These are phyloP conservation scores for Caenorhabditis angaria DNA, from an alignment of 2,888 invertebrate species.

Conservation along the genomic window DNA sequence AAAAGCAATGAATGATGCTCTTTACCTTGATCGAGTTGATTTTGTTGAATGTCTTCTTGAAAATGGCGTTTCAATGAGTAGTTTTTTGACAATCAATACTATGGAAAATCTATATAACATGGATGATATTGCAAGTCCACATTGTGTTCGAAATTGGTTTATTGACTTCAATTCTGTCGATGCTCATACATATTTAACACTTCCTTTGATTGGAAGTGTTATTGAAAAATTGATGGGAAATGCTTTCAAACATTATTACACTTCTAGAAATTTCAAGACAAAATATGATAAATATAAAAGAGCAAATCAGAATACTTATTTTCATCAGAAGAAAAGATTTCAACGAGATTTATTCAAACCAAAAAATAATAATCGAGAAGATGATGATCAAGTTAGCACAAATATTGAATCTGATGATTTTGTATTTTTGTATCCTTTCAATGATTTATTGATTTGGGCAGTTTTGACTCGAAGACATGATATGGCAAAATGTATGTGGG, in stretches of 20 bases:
- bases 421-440: conserved; percentile 81
- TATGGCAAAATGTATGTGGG: conserved; percentile 96
- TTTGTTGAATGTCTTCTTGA: conserved; percentile 95
- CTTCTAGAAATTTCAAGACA: conserved; percentile 84
- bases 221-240: conserved; percentile 98
- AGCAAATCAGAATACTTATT: conserved; percentile 29
- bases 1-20: conserved; percentile 97
- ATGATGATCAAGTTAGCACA: conserved; percentile 8
- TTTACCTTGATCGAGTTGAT: conserved; percentile 80
- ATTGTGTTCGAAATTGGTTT: conserved; percentile 73
- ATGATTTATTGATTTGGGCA: conserved; percentile 92
- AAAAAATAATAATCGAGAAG: conserved; percentile 30
- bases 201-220: conserved; percentile 83
- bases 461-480: conserved; percentile 94
- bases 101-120: conserved; percentile 94
- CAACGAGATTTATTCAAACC: conserved; percentile 34
- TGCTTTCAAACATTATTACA: conserved; percentile 93
- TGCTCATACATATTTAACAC: conserved; percentile 47
- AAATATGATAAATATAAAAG: conserved; percentile 73
- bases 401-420: conserved; percentile 17
- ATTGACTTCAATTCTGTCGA: conserved; percentile 88
- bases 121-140: conserved; percentile 35
- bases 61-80: conserved; percentile 98
- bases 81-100: conserved; percentile 93
- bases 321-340: conserved; percentile 26